Conservation (phyloP, 2,888 invertebrate genomes). For the Nymphalis urticae region DNA sequence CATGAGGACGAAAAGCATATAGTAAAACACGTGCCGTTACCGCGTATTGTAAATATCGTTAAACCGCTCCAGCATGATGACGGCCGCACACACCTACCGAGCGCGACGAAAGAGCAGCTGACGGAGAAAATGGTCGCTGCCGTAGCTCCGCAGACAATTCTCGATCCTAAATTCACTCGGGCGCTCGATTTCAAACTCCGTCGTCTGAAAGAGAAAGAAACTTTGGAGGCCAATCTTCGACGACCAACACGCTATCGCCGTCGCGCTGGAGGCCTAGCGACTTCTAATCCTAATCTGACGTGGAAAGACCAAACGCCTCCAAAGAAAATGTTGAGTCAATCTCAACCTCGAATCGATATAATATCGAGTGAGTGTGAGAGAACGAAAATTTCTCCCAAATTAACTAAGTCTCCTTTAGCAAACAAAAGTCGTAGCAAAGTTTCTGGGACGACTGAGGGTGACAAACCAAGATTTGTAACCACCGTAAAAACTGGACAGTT, state of each 20-base stretch:
- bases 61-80: constrained; percentile 59
- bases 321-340: constrained; percentile 50
- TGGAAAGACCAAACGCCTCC: constrained; percentile 38
- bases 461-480: constrained; percentile 86
- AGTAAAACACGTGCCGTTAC: constrained; percentile 25
- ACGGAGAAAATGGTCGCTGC: constrained; percentile 39
- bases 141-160: constrained; percentile 52
- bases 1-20: constrained; percentile 39
- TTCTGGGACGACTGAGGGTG: constrained; percentile 48
- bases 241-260: constrained; percentile 54
- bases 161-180: constrained; percentile 84
- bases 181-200: constrained; percentile 87
- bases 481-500: constrained; percentile 91
- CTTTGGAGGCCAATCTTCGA: constrained; percentile 60
- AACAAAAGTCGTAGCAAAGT: constrained; percentile 43
- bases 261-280: constrained; percentile 56
- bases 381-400: constrained; percentile 47
- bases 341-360: constrained; percentile 60
- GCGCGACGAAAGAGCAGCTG: constrained; percentile 27
- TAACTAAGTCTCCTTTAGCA: constrained; percentile 53
- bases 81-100: constrained; percentile 33
- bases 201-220: constrained; percentile 84
- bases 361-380: constrained; percentile 47
- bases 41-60: constrained; percentile 60
- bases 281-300: constrained; percentile 84